A percentile compares a stretch with the other conserved stretches of the same genome.
phyloP scores from a whole-genome alignment of 2,797 vertebrate species.

The Danionella dracula region DNA sequence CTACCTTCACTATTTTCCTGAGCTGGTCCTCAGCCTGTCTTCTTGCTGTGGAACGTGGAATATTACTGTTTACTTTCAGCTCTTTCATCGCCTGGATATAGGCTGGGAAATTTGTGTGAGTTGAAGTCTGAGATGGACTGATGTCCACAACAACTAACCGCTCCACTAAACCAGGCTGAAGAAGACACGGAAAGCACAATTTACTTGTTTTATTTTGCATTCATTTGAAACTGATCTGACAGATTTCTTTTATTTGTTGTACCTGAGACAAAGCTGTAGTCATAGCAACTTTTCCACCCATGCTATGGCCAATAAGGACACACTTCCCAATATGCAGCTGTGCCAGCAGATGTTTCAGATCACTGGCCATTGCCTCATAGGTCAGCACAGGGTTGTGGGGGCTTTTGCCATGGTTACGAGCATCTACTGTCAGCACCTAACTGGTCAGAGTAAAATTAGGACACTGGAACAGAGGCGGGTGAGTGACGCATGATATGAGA shows the following conservation, averaged over 20 bases:
- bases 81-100: constrained; percentile 84
- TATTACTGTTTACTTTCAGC: constrained; percentile 70
- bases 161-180: constrained; percentile 83
- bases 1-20: constrained; percentile 72
- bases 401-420: constrained; percentile 91
- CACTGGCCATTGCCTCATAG: constrained; percentile 82
- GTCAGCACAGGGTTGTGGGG: constrained; percentile 78
- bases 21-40: constrained; percentile 85
- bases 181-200: background rate
- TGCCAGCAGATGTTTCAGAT: constrained; percentile 78
- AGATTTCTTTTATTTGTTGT: background rate
- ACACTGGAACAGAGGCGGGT: constrained; percentile 48
- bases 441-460: constrained; percentile 67
- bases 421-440: constrained; percentile 93
- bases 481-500: too few species aligned
- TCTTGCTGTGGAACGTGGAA: constrained; percentile 80
- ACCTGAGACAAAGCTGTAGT: constrained; percentile 80
- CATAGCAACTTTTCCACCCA: constrained; percentile 97
- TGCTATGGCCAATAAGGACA: constrained; percentile 90
- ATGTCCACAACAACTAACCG: constrained; percentile 86
- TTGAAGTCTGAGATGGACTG: constrained; percentile 65
- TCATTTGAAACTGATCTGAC: too few species aligned
- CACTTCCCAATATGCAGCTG: constrained; percentile 79
- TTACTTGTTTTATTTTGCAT: too few species aligned
- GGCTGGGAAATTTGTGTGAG: constrained; percentile 63